Conservation (phyloP, 2,888 invertebrate genomes). For the Fragum whitleyi region DNA sequence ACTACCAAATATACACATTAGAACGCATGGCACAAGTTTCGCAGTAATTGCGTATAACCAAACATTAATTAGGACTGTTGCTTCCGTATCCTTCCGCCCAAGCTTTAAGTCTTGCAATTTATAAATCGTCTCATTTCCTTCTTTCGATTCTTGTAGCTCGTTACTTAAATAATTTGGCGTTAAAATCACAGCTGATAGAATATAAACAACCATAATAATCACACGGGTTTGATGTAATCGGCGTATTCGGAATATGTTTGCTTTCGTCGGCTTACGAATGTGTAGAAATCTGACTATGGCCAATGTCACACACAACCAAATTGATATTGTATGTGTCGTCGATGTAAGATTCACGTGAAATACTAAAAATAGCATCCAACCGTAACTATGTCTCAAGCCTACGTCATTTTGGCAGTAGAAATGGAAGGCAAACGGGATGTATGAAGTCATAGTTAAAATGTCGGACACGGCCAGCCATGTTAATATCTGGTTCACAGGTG, state of each 20-base stretch:
- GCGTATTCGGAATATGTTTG: constrained; percentile 88
- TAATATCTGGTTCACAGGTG: constrained; percentile 95
- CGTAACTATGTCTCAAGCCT: constrained; percentile 79
- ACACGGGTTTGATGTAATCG: constrained; percentile 91
- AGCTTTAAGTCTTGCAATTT: constrained; percentile 71
- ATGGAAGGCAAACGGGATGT: constrained; percentile 95
- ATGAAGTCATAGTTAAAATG: constrained; percentile 94
- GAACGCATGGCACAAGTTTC: constrained; percentile 95
- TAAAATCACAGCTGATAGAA: constrained; percentile 93
- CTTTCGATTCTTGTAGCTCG: constrained; percentile 69
- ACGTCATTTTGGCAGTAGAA: constrained; percentile 78
- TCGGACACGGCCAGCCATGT: constrained; percentile 94
- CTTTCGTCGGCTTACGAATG: constrained; percentile 91
- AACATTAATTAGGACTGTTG: constrained; percentile 88
- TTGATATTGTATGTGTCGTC: constrained; percentile 95
- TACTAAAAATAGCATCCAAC: constrained; percentile 85
- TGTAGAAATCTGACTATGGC: constrained; percentile 94
- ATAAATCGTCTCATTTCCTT: constrained; percentile 70
- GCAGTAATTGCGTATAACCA: constrained; percentile 97
- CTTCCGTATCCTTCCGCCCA: constrained; percentile 72
- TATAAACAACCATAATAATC: constrained; percentile 93
- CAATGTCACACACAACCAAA: constrained; percentile 95
- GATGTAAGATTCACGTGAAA: constrained; percentile 96
- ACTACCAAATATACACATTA: constrained; percentile 89
- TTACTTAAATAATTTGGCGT: constrained; percentile 94